Evolutionary conservation across 2,888 invertebrate species (phyloP), one percentile per base, ranked within the genome.

Genomic region (Lutraria lutraria): DNA sequence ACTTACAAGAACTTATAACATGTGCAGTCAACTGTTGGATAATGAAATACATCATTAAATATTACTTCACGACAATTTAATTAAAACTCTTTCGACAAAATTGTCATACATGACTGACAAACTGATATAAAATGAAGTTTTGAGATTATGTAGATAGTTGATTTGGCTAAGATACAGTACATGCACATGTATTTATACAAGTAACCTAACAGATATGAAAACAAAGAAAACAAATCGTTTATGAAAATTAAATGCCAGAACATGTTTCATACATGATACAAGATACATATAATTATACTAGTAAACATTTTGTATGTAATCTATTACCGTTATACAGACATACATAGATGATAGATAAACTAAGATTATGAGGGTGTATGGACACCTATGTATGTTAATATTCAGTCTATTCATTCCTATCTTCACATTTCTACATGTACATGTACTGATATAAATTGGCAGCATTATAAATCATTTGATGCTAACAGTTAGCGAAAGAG

Each of bases 191-290:
- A n/a, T n/a, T n/a, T 25, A 68, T 68, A 25, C 63, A 68, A n/a
- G 12, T 68, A 68, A 68, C 25, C 25, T 25, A 68, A 25, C 63
- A 25, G 10, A 68, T 68, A 13, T 68, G 63, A 68, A 25, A 68
- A 68, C 13, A 63, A 19, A 63, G 21, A 63, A 68, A 25, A 68
- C 12, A 0, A 10, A 25, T 68, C 63, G 25, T 25, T 25, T 25
- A 68, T 68, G 63, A 68, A 68, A 68, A 68, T 68, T 68, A 25
- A 68, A 68, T 68, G 25, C 63, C 63, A 68, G 63, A 68, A 68
- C 25, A 68, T 68, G 63, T 68, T 68, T 25, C 25, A 25, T 0
- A 68, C 25, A 68, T 25, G 4, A 13, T 60, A 56, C 13, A 19
- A n/a, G n/a, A n/a, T n/a, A n/a, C n/a, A n/a, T n/a, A n/a, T n/a